Conservation (phyloP, 2,113 vertebrate genomes). For the Ibidorhyncha struthersii region DNA sequence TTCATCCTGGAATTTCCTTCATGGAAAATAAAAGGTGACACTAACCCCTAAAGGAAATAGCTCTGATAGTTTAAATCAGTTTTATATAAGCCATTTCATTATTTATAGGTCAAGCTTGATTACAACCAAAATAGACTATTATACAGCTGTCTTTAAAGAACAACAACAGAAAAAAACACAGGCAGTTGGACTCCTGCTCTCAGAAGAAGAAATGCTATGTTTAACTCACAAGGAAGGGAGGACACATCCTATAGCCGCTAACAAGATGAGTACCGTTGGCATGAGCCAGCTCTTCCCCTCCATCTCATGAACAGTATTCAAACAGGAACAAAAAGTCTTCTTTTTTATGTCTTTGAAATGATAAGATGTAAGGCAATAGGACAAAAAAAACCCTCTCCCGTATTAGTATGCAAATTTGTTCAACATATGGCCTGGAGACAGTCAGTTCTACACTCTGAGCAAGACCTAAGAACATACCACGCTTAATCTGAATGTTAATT, state of each 20-base stretch:
- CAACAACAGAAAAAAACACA: neutral
- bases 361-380: neutral
- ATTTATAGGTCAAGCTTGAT: slow-evolving; percentile 18
- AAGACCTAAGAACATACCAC: neutral
- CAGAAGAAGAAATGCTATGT: neutral
- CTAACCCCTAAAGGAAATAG: neutral
- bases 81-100: neutral
- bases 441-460: neutral
- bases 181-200: neutral
- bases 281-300: neutral
- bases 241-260: neutral
- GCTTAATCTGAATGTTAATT: rapidly evolving
- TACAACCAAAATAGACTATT: neutral
- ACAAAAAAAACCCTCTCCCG: neutral
- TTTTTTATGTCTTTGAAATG: neutral
- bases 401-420: neutral
- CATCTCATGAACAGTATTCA: neutral
- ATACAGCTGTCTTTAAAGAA: neutral
- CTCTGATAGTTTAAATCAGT: neutral
- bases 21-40: slow-evolving; percentile 23
- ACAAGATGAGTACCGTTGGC: neutral
- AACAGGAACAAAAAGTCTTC: rapidly evolving
- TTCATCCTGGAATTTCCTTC: neutral
- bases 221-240: neutral
- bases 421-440: neutral